Evolutionary conservation across 2,113 vertebrate species (phyloP).

Genomic region (Dasyornis broadbenti): DNA sequence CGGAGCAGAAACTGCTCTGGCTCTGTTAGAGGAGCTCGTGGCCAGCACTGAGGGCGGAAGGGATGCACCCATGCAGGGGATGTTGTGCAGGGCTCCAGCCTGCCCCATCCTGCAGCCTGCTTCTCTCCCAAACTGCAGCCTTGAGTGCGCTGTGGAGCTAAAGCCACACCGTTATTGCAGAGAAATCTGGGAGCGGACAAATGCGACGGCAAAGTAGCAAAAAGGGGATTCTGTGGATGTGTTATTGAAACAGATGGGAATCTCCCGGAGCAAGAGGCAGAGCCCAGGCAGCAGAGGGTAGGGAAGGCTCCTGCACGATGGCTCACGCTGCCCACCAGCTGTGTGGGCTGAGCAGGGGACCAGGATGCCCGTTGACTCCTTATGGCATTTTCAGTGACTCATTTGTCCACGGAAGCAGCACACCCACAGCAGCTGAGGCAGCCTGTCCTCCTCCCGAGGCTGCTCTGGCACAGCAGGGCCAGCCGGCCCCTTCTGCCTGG

Average conservation of each 20-base stretch:
- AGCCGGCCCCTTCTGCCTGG: background rate
- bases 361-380: constrained; percentile 30
- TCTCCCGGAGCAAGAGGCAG: background rate
- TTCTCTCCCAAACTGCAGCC: background rate
- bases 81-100: background rate
- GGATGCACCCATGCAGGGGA: background rate
- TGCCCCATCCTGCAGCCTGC: background rate
- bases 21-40: rapidly evolving
- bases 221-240: background rate
- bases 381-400: constrained; percentile 24
- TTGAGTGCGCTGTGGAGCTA: background rate
- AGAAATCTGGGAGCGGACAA: background rate
- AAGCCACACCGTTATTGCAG: background rate
- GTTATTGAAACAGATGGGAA: background rate
- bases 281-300: background rate
- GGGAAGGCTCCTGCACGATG: background rate
- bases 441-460: background rate
- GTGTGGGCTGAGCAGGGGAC: constrained; percentile 8
- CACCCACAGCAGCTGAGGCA: constrained; percentile 12
- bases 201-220: background rate
- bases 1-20: background rate
- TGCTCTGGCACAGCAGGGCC: background rate
- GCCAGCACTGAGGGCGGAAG: background rate
- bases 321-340: constrained; percentile 39
- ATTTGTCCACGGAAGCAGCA: background rate